phyloP scores from a whole-genome alignment of 1,140 invertebrate species.

The Drosophila prosaltans region DNA sequence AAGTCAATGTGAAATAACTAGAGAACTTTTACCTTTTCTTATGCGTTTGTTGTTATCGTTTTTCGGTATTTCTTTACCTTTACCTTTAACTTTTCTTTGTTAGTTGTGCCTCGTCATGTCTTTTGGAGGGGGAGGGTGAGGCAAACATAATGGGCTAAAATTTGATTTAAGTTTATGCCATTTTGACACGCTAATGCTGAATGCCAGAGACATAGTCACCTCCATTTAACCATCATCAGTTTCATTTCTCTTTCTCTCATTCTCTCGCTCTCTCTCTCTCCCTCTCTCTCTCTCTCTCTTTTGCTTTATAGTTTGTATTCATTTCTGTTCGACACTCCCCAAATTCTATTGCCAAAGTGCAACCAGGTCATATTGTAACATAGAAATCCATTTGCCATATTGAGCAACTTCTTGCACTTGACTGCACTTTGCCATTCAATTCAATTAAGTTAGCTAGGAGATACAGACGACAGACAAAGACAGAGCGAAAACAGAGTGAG shows the following conservation, averaged over 20 bases:
- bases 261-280: too few species aligned
- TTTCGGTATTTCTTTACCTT: conserved; percentile 33
- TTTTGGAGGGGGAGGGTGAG: conserved; percentile 13
- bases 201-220: conserved; percentile 28
- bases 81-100: neutral
- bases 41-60: conserved; percentile 62
- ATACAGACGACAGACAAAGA: conserved; percentile 16
- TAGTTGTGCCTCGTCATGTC: conserved; percentile 48
- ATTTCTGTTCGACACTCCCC: neutral
- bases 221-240: neutral
- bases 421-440: conserved; percentile 67
- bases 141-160: conserved; percentile 62
- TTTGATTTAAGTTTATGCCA: conserved; percentile 76
- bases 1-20: conserved; percentile 4
- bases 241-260: neutral
- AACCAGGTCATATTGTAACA: conserved; percentile 49
- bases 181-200: conserved; percentile 70
- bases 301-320: neutral
- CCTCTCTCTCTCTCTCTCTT: neutral
- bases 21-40: conserved; percentile 33
- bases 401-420: conserved; percentile 50
- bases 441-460: conserved; percentile 60
- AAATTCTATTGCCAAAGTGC: conserved; percentile 7
- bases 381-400: conserved; percentile 60
- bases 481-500: neutral